These are phyloP conservation scores for Triplophysa rosa DNA, from an alignment of 2,113 vertebrate genomes.

Conservation along the genomic window DNA sequence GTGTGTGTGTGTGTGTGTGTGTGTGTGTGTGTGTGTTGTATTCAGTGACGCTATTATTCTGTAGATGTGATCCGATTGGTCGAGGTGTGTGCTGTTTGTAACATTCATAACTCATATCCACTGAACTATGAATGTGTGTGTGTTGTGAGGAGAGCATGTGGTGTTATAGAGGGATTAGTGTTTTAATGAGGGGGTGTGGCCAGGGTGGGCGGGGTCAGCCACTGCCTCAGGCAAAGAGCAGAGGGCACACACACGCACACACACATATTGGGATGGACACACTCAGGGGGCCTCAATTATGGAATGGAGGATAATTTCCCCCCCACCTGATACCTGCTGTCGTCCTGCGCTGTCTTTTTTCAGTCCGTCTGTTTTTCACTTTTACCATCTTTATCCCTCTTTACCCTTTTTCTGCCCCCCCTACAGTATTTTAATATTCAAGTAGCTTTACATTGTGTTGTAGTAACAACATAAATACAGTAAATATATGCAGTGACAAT, in stretches of 20 bases:
- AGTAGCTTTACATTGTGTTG: no score
- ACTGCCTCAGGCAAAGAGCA: constrained; percentile 58
- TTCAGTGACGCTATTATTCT: not conserved
- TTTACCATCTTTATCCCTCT: constrained; percentile 33
- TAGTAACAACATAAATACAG: no score
- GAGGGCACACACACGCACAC: constrained; percentile 43
- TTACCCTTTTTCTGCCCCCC: constrained; percentile 10
- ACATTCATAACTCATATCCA: constrained; percentile 13
- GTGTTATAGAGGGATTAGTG: constrained; percentile 55
- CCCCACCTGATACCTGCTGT: constrained; percentile 60
- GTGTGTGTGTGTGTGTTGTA: not conserved
- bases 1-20: no score
- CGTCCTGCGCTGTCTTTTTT: constrained; percentile 36
- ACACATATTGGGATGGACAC: constrained; percentile 48
- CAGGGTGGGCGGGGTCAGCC: constrained; percentile 53
- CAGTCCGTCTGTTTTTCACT: not conserved
- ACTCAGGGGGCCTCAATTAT: constrained; percentile 54
- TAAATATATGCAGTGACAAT: no score
- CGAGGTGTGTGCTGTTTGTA: constrained; percentile 20
- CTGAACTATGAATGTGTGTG: constrained; percentile 30
- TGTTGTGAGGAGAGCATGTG: constrained; percentile 52
- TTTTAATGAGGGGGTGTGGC: constrained; percentile 58
- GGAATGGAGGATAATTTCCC: constrained; percentile 48
- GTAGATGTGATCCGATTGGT: not conserved
- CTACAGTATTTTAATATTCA: not conserved